Conservation (phyloP, 1,140 invertebrate genomes). For the Archegozetes longisetosus region DNA sequence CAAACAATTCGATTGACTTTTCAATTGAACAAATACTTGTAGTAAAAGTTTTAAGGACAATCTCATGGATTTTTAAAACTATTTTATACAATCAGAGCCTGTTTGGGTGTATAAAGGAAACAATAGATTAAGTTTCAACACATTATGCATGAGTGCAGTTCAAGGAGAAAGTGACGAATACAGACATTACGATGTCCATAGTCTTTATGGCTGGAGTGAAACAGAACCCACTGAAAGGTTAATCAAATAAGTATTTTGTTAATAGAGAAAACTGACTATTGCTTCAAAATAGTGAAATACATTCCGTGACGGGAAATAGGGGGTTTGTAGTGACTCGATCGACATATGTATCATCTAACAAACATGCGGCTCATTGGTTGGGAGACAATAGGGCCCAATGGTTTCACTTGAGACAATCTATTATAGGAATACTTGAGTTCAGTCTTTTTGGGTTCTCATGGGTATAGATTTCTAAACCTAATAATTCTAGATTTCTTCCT, state of each 20-base stretch:
- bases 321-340: constrained; percentile 33
- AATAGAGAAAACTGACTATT: background rate
- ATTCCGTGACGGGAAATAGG: constrained; percentile 41
- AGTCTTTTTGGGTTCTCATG: constrained; percentile 57
- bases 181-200: constrained; percentile 59
- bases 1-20: no score
- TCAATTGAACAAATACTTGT: no score
- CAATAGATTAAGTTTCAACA: constrained; percentile 42
- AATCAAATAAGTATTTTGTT: constrained; percentile 19
- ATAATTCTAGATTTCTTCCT: no score
- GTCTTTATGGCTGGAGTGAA: constrained; percentile 60
- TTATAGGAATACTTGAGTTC: constrained; percentile 47
- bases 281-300: constrained; percentile 40
- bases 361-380: constrained; percentile 39
- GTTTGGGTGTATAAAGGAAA: no score
- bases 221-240: constrained; percentile 54
- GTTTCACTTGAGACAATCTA: constrained; percentile 33
- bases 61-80: no score
- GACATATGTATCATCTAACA: constrained; percentile 37
- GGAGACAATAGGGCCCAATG: constrained; percentile 36
- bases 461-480: no score
- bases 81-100: no score
- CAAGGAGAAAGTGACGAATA: constrained; percentile 42
- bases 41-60: no score
- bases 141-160: constrained; percentile 62